Evolutionary conservation across 30 jellyfish, hydroid and myxozoan genomes (phyloP).

Genomic region (Pseudorhiza aurosa): DNA sequence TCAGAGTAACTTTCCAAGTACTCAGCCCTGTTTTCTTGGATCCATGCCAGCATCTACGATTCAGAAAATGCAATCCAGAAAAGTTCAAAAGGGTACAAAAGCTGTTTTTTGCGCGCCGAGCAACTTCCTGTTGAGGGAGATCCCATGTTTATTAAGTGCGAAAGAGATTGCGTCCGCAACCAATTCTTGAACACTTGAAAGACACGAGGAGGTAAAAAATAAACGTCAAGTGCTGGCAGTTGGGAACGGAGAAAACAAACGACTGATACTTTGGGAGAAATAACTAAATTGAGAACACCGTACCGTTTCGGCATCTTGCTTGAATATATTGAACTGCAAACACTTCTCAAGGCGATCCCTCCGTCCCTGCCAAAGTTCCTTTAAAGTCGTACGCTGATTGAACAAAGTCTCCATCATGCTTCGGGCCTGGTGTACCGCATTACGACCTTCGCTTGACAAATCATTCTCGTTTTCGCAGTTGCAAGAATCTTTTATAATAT

Average conservation of each 20-base stretch:
- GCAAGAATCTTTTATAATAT: slow-evolving; percentile 75
- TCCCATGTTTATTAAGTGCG: too few species aligned
- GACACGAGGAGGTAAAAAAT: too few species aligned
- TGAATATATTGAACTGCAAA: slow-evolving; percentile 83
- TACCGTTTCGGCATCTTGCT: slow-evolving; percentile 97
- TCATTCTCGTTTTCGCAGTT: slow-evolving; percentile 72
- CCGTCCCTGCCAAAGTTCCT: slow-evolving; percentile 89
- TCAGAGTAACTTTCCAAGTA: slow-evolving; percentile 80
- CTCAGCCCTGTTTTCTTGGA: slow-evolving; percentile 88
- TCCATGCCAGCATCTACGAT: slow-evolving; percentile 95
- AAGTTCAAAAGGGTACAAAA: too few species aligned
- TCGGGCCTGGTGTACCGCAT: slow-evolving; percentile 77
- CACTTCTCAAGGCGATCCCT: slow-evolving; percentile 83
- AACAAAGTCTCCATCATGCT: slow-evolving; percentile 82
- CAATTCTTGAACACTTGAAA: too few species aligned
- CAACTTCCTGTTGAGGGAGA: too few species aligned
- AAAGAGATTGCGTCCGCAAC: too few species aligned
- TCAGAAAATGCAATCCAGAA: too few species aligned
- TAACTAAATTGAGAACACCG: too few species aligned
- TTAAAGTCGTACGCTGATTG: slow-evolving; percentile 73
- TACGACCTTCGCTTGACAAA: slow-evolving; percentile 80
- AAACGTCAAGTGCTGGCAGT: too few species aligned
- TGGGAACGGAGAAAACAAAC: too few species aligned
- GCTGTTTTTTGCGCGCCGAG: too few species aligned
- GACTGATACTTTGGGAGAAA: too few species aligned